phyloP scores from a whole-genome alignment of 1,140 invertebrate genomes.

The Tetramorium alpestre region DNA sequence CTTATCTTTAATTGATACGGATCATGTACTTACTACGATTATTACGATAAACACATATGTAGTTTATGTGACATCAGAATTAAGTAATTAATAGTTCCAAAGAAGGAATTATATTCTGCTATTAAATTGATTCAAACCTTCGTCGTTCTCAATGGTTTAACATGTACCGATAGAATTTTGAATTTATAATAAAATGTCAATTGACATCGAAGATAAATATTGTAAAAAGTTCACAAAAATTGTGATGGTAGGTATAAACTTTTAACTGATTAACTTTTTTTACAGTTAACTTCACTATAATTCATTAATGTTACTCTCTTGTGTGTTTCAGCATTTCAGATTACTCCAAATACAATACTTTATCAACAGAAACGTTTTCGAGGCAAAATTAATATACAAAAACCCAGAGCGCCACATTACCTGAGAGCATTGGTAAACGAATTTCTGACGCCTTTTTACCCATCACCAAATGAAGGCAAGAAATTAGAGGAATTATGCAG shows the following conservation, averaged over 20 bases:
- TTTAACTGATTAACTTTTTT: not conserved
- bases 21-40: slow-evolving; percentile 77
- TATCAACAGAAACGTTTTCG: slow-evolving; percentile 88
- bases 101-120: slow-evolving; percentile 34
- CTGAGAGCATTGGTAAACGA: slow-evolving; percentile 87
- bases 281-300: not conserved
- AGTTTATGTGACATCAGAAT: slow-evolving; percentile 46
- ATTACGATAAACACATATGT: slow-evolving; percentile 55
- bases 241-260: slow-evolving; percentile 26
- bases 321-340: slow-evolving; percentile 78
- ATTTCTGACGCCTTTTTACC: slow-evolving; percentile 88
- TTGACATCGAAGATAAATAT: slow-evolving; percentile 37
- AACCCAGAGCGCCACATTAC: slow-evolving; percentile 89
- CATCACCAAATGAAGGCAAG: slow-evolving; percentile 79
- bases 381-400: slow-evolving; percentile 91
- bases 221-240: not conserved
- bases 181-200: slow-evolving; percentile 4
- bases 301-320: slow-evolving; percentile 34
- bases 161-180: not conserved
- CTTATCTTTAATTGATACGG: slow-evolving; percentile 73
- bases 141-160: slow-evolving; percentile 3
- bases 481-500: slow-evolving; percentile 78
- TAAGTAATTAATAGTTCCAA: slow-evolving; percentile 40
- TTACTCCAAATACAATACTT: slow-evolving; percentile 76
- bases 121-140: slow-evolving; percentile 30